These are phyloP conservation scores for Engraulis encrasicolus DNA, from an alignment of 2,113 vertebrate genomes.

Conservation along the genomic window DNA sequence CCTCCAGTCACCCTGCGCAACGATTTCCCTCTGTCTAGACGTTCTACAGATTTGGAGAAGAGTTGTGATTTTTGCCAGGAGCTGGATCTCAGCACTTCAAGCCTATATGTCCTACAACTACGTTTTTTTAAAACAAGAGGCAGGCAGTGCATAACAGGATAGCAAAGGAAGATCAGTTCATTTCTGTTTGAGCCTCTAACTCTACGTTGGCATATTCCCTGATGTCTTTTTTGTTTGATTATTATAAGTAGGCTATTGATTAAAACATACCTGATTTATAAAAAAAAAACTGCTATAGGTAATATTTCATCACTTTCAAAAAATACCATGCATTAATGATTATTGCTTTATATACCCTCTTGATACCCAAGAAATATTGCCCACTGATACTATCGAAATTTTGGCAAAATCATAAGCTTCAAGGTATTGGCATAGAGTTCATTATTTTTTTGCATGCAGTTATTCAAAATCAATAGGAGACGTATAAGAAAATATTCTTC, in stretches of 20 bases:
- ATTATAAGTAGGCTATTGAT: slow-evolving; percentile 75
- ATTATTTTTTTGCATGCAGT: slow-evolving; percentile 77
- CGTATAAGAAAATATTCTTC: slow-evolving; percentile 60
- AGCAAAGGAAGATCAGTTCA: slow-evolving; percentile 72
- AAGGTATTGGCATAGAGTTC: slow-evolving; percentile 87
- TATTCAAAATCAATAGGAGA: slow-evolving; percentile 65
- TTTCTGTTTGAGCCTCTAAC: slow-evolving; percentile 73
- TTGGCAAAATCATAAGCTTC: slow-evolving; percentile 84
- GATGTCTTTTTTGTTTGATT: slow-evolving; percentile 83
- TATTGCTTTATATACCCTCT: slow-evolving; percentile 87
- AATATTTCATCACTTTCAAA: slow-evolving; percentile 84
- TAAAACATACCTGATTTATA: slow-evolving; percentile 88
- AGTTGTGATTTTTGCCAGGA: slow-evolving; percentile 74
- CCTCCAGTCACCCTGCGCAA: slow-evolving; percentile 4
- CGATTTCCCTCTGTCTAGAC: slow-evolving; percentile 63
- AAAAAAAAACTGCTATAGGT: slow-evolving; percentile 82
- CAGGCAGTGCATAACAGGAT: slow-evolving; percentile 87
- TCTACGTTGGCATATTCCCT: slow-evolving; percentile 88
- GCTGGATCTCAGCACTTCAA: slow-evolving; percentile 78
- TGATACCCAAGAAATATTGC: slow-evolving; percentile 84
- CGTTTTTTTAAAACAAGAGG: slow-evolving; percentile 80
- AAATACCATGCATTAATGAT: slow-evolving; percentile 90
- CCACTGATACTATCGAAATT: slow-evolving; percentile 82
- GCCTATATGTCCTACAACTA: slow-evolving; percentile 79
- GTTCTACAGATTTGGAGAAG: slow-evolving; percentile 69